Conservation (phyloP, 1,140 invertebrate species). For the Drosophila eugracilis region DNA sequence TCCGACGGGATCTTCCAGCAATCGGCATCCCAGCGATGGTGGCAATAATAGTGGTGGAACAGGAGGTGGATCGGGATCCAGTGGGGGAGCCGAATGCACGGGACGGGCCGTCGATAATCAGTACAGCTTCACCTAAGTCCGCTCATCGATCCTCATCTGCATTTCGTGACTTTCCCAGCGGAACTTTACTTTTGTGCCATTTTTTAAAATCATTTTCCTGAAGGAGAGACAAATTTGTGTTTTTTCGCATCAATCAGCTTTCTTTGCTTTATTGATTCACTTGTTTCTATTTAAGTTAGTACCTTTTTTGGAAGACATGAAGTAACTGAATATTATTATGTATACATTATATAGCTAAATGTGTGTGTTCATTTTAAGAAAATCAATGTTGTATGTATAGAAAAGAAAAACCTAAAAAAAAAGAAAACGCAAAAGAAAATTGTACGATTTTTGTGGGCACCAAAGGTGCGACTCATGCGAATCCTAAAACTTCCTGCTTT, state of each 20-base stretch:
- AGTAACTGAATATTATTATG: conserved; percentile 80
- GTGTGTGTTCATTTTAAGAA: conserved; percentile 82
- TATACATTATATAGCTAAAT: conserved; percentile 81
- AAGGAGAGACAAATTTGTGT: conserved; percentile 46
- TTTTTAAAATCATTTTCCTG: conserved; percentile 37
- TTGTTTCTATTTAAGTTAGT: conserved; percentile 67
- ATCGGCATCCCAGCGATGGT: conserved; percentile 33
- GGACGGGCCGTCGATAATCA: conserved; percentile 88
- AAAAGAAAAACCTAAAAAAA: conserved; percentile 50
- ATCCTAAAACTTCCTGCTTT: conserved; percentile 84
- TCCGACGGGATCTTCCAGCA: conserved; percentile 31
- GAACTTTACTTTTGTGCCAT: conserved; percentile 78
- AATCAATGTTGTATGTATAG: conserved; percentile 78
- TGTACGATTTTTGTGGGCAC: conserved; percentile 59
- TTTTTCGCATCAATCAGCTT: conserved; percentile 22
- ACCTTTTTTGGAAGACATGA: conserved; percentile 67
- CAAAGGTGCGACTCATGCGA: conserved; percentile 75
- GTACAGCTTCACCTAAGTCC: conserved; percentile 87
- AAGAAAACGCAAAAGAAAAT: conserved; percentile 47
- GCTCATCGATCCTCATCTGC: conserved; percentile 20
- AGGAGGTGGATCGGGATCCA: conserved; percentile 26
- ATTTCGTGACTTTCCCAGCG: conserved; percentile 41
- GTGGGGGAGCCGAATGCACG: conserved; percentile 51
- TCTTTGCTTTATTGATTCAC: conserved; percentile 28
- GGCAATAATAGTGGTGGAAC: conserved; percentile 75